Conservation (phyloP, 2,888 invertebrate species). For the Theretra japonica region DNA sequence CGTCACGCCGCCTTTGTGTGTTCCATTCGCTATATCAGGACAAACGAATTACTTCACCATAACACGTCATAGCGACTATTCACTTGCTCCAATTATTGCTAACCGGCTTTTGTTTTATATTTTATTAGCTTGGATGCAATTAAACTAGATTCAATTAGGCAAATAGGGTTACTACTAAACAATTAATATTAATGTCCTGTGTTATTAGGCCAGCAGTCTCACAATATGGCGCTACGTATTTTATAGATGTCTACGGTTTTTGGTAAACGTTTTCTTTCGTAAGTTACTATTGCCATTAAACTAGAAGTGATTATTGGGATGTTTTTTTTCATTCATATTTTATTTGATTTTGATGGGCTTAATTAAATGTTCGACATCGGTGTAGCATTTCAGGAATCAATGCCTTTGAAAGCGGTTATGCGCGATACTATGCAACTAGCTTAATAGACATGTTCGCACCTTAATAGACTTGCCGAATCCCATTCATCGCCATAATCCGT, state of each 20-base stretch:
- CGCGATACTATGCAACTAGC: no score
- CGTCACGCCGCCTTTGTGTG: slow-evolving; percentile 19
- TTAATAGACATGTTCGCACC: not conserved
- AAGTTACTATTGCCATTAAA: no score
- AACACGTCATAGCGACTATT: slow-evolving; percentile 1
- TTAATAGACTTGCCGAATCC: not conserved
- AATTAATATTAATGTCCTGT: not conserved
- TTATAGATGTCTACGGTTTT: no score
- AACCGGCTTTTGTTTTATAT: not conserved
- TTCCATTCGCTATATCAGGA: slow-evolving; percentile 1
- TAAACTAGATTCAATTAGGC: not conserved
- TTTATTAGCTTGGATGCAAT: not conserved
- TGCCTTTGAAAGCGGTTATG: not conserved
- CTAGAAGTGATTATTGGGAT: no score
- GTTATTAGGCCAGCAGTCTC: not conserved
- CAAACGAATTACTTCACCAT: slow-evolving; percentile 19
- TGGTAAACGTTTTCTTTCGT: no score
- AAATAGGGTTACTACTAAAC: not conserved
- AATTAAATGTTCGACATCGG: no score
- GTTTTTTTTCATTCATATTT: no score
- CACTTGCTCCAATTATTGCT: slow-evolving; percentile 1
- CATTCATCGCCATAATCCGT: slow-evolving; percentile 45
- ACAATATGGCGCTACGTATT: no score
- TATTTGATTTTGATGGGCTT: no score
- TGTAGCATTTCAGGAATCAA: not conserved